A percentile compares a stretch with the other conserved stretches of the same genome.
phyloP scores from a whole-genome alignment of 2,113 vertebrate species.

The Potamarius usumacintae region DNA sequence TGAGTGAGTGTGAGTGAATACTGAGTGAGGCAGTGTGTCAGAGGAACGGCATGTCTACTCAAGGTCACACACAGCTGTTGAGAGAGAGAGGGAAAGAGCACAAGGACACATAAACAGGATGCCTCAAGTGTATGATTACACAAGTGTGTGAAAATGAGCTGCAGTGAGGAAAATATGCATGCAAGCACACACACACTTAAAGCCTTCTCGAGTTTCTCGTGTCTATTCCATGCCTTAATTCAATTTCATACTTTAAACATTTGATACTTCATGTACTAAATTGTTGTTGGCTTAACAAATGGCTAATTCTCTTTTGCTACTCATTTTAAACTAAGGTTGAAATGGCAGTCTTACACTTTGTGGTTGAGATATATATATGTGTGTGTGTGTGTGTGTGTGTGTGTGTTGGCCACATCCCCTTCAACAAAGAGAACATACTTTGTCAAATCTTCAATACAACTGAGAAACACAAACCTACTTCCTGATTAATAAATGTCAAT shows the following conservation, averaged over 20 bases:
- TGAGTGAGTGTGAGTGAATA: slow-evolving; percentile 2
- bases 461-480: background rate
- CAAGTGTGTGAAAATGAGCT: slow-evolving; percentile 41
- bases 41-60: slow-evolving; percentile 43
- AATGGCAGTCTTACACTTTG: background rate
- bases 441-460: background rate
- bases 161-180: slow-evolving; percentile 5
- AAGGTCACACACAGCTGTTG: slow-evolving; percentile 45
- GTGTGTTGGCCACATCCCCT: background rate
- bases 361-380: background rate
- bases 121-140: slow-evolving; percentile 40
- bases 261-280: slow-evolving; percentile 14
- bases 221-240: slow-evolving; percentile 9
- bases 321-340: background rate
- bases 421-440: background rate
- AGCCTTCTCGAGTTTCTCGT: background rate
- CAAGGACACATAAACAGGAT: slow-evolving; percentile 49
- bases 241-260: slow-evolving; percentile 24
- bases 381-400: background rate
- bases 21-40: slow-evolving; percentile 37
- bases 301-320: slow-evolving; percentile 1
- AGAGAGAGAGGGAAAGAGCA: slow-evolving; percentile 12
- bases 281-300: slow-evolving; percentile 27
- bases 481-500: background rate
- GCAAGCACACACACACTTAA: slow-evolving; percentile 11